Base-by-base conservation (phyloP, 2,888 invertebrate genomes). In the Himalopsyche anomala region DNA sequence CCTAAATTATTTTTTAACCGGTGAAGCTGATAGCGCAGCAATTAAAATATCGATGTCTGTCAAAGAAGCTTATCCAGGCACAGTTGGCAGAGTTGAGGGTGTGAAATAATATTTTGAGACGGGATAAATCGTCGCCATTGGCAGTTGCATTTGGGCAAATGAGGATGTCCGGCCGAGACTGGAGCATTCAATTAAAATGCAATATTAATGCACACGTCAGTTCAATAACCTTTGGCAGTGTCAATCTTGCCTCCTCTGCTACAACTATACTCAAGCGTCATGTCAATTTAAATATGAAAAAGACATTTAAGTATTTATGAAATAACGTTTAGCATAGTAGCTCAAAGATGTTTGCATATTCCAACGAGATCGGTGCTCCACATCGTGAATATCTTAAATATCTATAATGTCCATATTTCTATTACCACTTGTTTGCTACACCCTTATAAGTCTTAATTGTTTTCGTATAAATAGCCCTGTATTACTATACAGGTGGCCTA, bases 161-260 rank as follows among this genome's bases (percentile, higher is more conserved):
- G 74, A 74, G 74, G 74, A 74, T 74, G 36, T 74, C 74, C 74
- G 74, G 74, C 74, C 36, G 74, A 74, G 74, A 38, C 74, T 74
- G 74, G 74, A 74, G 74, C 74, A 74, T 36, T 74, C 74, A 74
- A 74, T 74, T 74, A 74, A 74, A 74, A 74, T 36, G 36, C 74
- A 74, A 74, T 74, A 74, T 74, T 38, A 36, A 36, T 36, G 74
- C 74, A 74, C 74, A 36, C 74, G 15, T 36, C 74, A 36, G 74
- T 74, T 74, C 36, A 36, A 74, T 38, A 74, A 74, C 74, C 74
- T 28, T 69, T 17, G 56, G 28, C 69, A 69, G 69, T 69, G 69
- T 5, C 69, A 6, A 69, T 56, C 56, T 56, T n/a, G 56, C 56
- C 56, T 56, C n/a, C 56, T 56, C 56, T 62, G 62, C 19, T 62